Evolutionary conservation across 2,888 invertebrate genomes (phyloP).

Genomic region (Ischnura elegans): DNA sequence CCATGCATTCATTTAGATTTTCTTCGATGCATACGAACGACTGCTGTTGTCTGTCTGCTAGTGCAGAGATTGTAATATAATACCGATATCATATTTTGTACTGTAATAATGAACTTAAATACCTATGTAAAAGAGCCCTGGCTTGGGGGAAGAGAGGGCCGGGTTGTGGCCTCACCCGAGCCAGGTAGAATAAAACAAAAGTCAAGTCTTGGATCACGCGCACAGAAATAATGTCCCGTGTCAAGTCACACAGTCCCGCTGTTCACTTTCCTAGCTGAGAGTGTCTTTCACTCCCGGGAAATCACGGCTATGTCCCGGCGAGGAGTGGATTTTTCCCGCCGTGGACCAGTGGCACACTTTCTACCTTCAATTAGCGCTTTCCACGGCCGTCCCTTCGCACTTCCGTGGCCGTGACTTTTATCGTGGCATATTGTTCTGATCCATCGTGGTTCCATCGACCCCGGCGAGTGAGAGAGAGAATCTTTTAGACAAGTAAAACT

Average conservation of each 20-base stretch:
- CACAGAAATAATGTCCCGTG: background rate
- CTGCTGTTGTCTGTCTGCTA: too few species aligned
- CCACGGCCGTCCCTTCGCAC: background rate
- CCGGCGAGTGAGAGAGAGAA: background rate
- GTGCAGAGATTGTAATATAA: too few species aligned
- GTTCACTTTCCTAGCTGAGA: background rate
- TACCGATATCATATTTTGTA: too few species aligned
- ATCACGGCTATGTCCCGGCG: background rate
- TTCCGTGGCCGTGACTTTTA: slow-evolving; percentile 17
- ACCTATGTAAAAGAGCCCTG: too few species aligned
- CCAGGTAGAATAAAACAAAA: too few species aligned
- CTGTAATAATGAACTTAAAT: too few species aligned
- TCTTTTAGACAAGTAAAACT: background rate
- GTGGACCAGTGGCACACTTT: slow-evolving; percentile 35
- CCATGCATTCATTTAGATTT: too few species aligned
- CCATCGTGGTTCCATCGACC: background rate
- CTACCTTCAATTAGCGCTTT: slow-evolving; percentile 11
- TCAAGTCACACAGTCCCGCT: background rate
- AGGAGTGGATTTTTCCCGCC: background rate
- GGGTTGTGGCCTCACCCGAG: too few species aligned
- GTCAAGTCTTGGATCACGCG: too few species aligned
- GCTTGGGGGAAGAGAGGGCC: too few species aligned
- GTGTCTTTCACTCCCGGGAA: background rate
- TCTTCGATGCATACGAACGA: too few species aligned
- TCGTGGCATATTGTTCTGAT: background rate